Evolutionary conservation across 2,888 invertebrate species (phyloP), one percentile per base, ranked within the genome.

Genomic region (Cerceris rybyensis): DNA sequence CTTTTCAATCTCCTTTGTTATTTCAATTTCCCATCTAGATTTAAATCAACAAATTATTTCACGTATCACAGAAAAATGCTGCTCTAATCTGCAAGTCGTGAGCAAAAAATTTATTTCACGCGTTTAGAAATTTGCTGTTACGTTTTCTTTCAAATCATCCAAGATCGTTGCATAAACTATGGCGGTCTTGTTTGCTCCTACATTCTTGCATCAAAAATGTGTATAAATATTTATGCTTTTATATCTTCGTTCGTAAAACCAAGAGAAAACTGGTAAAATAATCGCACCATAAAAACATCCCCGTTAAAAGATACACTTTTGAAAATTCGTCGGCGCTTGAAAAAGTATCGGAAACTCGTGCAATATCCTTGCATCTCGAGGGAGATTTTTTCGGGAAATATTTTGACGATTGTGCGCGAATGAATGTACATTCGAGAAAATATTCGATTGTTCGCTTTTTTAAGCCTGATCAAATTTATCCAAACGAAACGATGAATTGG

Each of bases 201-300:
- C 9, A 11, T 46, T 46, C 11, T 46, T 6, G 9, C 59, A 57
- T 64, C 64, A 42, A 43, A n/a, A 16, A 54, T 50, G 46, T 28
- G 66, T 58, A 61, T 80, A 71, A 72, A 83, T 83, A 78, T 72
- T 71, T 60, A 75, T 59, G 46, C 17, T 13, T 7, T 9, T 28
- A 39, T 42, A 50, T 60, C 55, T 58, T 64, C 16, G 11, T 14
- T 17, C 14, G 46, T 50, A 43, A 65, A 80, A 43, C 70, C 57
- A 57, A 43, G 14, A 11, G 16, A 13, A 39, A 54, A 17, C 42
- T 41, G n/a, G 39, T 16, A 17, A 70, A 67, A 73, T 75, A 78
- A 75, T 70, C 73, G 41, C 42, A 11, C 0, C n/a, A 7, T 9
- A 43, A 59, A 50, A 59, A 55, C 54, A 39, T 17, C 55, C 39